Base-by-base conservation (phyloP, 2,113 vertebrate species). In the Brachyhypopomus gauderio region DNA sequence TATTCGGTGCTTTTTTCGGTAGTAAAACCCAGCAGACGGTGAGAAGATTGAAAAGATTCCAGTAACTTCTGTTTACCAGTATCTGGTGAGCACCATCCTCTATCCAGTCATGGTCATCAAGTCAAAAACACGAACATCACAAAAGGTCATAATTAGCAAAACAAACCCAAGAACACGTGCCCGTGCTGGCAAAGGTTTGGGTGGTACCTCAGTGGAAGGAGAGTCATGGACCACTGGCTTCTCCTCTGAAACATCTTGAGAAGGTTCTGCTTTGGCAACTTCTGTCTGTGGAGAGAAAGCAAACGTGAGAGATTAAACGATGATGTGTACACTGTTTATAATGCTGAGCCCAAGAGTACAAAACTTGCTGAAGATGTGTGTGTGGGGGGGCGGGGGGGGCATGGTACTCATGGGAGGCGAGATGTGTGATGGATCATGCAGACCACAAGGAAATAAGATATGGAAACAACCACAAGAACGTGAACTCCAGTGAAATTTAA, bases 241-340 rank as follows among this genome's bases (percentile, higher is more conserved):
- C 23, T 34, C 83, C 23, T 45, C 80, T 5, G 70, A 48, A 66
- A 14, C 38, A n/a, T 83, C 78, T 30, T 64, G 67, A 59, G 73
- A 38, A 48, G 75, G 45, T 45, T 75, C 77, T n/a, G 77, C 56
- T 74, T 80, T 83, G 75, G 59, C 74, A 41, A 85, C 85, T 69
- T 83, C 76, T 8, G 64, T 64, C 85, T 86, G 72, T 7, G 71
- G 48, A 60, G 14, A 52, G 48, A 7, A 75, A 19, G 72, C n/a
- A 67, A 45, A 45, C 41, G 12, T 30, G 52, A 55, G 5, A 22
- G 52, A 62, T 41, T 9, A 34, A 34, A 77, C 23, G 56, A 3
- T 1, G 6, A 12, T 38, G 27, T 14, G 1, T 14, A 52, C 45
- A 52, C 45, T 23, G 76, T 56, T 69, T 56, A 69, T n/a, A 78